Evolutionary conservation across 2,113 vertebrate genomes (phyloP).

Genomic region (Potamarius usumacintae): DNA sequence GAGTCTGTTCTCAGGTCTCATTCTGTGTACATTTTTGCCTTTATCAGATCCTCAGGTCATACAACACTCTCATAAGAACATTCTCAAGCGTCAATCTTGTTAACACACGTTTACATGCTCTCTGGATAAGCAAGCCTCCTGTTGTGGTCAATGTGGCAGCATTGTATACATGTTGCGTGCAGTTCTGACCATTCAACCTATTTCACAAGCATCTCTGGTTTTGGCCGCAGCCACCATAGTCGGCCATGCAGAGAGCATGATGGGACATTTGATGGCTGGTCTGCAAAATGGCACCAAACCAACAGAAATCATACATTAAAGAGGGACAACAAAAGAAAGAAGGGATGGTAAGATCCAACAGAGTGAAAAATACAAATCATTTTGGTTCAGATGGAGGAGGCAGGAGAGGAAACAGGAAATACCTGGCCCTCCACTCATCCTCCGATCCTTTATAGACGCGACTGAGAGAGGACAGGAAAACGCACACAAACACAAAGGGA

Average conservation of each 20-base stretch:
- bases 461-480: slow-evolving; percentile 81
- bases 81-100: not conserved
- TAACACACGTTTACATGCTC: not conserved
- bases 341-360: slow-evolving; percentile 14
- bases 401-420: slow-evolving; percentile 76
- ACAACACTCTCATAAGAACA: not conserved
- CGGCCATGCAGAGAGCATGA: slow-evolving; percentile 66
- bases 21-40: not conserved
- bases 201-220: slow-evolving; percentile 14
- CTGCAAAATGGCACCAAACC: slow-evolving; percentile 38
- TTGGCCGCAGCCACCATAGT: slow-evolving; percentile 28
- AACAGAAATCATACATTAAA: slow-evolving; percentile 38
- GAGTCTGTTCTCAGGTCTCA: not conserved
- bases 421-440: slow-evolving; percentile 98
- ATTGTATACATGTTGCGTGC: not conserved
- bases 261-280: slow-evolving; percentile 61
- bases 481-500: slow-evolving; percentile 66
- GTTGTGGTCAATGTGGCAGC: not conserved
- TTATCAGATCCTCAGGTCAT: not conserved
- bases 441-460: slow-evolving; percentile 96
- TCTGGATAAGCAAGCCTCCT: not conserved
- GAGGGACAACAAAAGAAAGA: slow-evolving; percentile 48
- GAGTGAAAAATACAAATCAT: slow-evolving; percentile 56
- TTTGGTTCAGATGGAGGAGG: slow-evolving; percentile 56
- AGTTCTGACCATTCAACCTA: slow-evolving; percentile 7